Base-by-base conservation (phyloP, 2,113 vertebrate species). In the Heptranchias perlo region DNA sequence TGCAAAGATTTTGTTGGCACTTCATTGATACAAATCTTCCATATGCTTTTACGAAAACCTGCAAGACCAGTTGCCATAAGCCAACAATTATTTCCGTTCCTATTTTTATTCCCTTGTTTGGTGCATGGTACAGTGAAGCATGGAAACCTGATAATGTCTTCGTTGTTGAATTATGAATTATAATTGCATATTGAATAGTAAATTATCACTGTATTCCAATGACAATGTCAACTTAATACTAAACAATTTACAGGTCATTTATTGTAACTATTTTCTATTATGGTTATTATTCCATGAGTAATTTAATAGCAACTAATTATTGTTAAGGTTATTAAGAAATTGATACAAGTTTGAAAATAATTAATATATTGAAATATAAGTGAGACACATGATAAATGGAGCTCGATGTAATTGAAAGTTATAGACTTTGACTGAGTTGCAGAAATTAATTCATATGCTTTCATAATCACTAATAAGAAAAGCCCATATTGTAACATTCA, bases 361-460 rank as follows among this genome's bases (percentile, higher is more conserved):
- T 91, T 58, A 91, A 91, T n/a, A 1, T 18, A 58, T 91, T 91
- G 87, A 91, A 91, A 91, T 91, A 91, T 31, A 91, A 58, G 14
- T 7, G 54, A 91, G 61, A 89, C 23, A 58, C 7, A 35, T 58
- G 25, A 58, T 52, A 61, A 91, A 91, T 61, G 13, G 49, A 91
- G 52, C 31, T 58, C 16, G 28, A 61, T 91, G 52, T 35, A 58
- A 91, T 58, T 91, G 52, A 91, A 54, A 31, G 28, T 52, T 35
- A 91, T 91, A 91, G 52, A 91, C 54, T 89, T 52, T 58, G 52
- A 58, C 87, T 54, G 87, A 91, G 31, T 91, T 91, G 28, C 10
- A 58, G 52, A 91, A 89, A 91, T 91, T 28, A 91, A 61, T 54
- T 58, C 87, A 58, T 5, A 47, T 47, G 25, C 52, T 91, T 91